Conservation (phyloP, 2,113 vertebrate species). For the Anarhynchus alexandrinus region DNA sequence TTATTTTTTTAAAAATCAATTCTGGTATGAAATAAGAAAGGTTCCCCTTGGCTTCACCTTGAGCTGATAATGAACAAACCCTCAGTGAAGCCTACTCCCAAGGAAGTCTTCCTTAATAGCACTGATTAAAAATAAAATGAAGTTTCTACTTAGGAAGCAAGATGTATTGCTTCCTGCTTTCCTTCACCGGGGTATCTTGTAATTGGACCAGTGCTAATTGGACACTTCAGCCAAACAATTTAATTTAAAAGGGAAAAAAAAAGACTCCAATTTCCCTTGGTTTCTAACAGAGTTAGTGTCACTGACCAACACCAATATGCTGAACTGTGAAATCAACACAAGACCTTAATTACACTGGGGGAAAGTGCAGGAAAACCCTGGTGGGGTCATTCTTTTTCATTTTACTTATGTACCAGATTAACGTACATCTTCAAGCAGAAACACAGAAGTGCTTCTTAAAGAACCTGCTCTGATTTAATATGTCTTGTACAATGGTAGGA, state of each 20-base stretch:
- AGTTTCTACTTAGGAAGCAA: slow-evolving; percentile 3
- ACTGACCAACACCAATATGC: background rate
- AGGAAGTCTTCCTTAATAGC: slow-evolving; percentile 18
- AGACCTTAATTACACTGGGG: background rate
- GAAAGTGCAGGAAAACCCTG: background rate
- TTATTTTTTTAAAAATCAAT: background rate
- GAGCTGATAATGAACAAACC: slow-evolving; percentile 51
- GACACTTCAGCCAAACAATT: background rate
- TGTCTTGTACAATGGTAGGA: background rate
- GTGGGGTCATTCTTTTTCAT: background rate
- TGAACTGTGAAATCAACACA: background rate
- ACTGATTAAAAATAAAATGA: slow-evolving; percentile 38
- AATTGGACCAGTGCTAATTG: slow-evolving; percentile 36
- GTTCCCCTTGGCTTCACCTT: slow-evolving; percentile 23
- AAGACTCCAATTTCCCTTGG: background rate
- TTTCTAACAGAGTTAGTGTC: background rate
- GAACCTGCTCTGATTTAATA: background rate
- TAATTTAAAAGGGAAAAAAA: background rate
- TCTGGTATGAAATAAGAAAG: slow-evolving; percentile 12
- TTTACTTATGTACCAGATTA: background rate
- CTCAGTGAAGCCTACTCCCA: background rate
- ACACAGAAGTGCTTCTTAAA: background rate
- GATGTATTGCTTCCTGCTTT: background rate
- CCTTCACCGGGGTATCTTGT: background rate
- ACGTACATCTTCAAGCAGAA: background rate